Evolutionary conservation across 2,797 vertebrate species (phyloP), one percentile per base, ranked within the genome.

Genomic region (Limosa lapponica): DNA sequence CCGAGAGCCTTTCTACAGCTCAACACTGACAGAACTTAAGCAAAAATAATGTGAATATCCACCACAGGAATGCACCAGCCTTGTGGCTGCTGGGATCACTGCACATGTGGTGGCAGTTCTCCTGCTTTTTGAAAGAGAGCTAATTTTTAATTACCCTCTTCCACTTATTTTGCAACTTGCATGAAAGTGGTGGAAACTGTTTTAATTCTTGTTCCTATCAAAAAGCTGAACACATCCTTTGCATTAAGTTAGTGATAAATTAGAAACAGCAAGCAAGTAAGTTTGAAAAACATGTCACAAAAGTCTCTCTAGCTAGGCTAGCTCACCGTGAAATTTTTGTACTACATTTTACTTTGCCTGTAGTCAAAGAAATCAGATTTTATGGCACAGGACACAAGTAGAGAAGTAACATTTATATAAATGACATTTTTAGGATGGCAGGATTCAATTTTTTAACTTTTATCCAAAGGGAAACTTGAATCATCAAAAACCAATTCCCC

Each of bases 21-120:
- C 48, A 72, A 51, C 24, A 17, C 10, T 86, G 48, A 57, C 52
- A 83, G 79, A 88, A 86, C 23, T 88, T 49, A 90, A 46, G 72
- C 81, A 94, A 97, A 97, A 96, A 80, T 91, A 89, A 65, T 43
- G 34, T 65, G 66, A 94, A 73, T 87, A 81, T 61, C 37, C 86
- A 86, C 71, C 57, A 55, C 0, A 91, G 93, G 57, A 94, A 91
- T 34, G 55, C 52, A 73, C 11, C 62, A 80, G 58, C n/a, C 79
- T 86, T 61, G 25, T 28, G 49, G 82, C 87, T 1, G 2, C 67
- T 44, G 78, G 43, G 39, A 59, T 34, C 10, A 11, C 59, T 93
- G 71, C 70, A 54, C 52, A 41, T 19, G 15, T 34, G 32, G 70
- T 58, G 52, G 34, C 66, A 94, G 34, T 46, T 90, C 64, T 89